Base-by-base conservation (phyloP, 2,888 invertebrate species). In the Dichetophora obliterata region DNA sequence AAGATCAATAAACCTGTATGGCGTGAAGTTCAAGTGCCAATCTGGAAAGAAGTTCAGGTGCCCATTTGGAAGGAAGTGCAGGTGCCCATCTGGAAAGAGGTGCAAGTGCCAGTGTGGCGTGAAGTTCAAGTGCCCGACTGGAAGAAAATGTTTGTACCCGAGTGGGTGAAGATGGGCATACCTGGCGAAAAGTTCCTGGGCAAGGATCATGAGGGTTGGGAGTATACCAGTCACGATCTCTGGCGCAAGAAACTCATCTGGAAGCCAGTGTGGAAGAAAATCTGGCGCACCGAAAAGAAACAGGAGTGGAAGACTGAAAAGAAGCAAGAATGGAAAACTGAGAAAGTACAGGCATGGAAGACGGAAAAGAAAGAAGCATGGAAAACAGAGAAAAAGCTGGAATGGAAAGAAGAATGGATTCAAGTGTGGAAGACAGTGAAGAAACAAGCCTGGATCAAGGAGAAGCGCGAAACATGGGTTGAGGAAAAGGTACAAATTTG, bases 161-260 rank as follows among this genome's bases (percentile, higher is more conserved):
- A 90, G 82, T 91, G 90, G 90, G 90, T 91, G 11, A 91, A 91
- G 84, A 89, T 89, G 89, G 95, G 94, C 69, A 92, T 95, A 70
- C 95, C 94, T 0, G 95, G 95, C 8, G 93, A 95, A 83, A 95
- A 95, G 86, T 94, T 92, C 84, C 90, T 95, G 78, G 95, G 95
- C 27, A 95, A 94, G 84, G 95, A 95, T 89, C 93, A 94, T 78
- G 93, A 95, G 75, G 95, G 95, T 14, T 94, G 94, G 93, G 94
- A 95, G 86, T 95, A 95, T 85, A 95, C 94, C 50, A 94, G 95
- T 61, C 95, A 95, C 85, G 95, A 95, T 87, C 90, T 95, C 43
- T 95, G 95, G 95, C 95, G 95, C 86, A 95, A 95, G 89, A 95
- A 94, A 86, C 90, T 95, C 16, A 78, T 89, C 83, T 92, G 92